A percentile compares a stretch with the other conserved stretches of the same genome.
phyloP scores from a whole-genome alignment of 2,888 invertebrate species.

The Hecatera dysodea region DNA sequence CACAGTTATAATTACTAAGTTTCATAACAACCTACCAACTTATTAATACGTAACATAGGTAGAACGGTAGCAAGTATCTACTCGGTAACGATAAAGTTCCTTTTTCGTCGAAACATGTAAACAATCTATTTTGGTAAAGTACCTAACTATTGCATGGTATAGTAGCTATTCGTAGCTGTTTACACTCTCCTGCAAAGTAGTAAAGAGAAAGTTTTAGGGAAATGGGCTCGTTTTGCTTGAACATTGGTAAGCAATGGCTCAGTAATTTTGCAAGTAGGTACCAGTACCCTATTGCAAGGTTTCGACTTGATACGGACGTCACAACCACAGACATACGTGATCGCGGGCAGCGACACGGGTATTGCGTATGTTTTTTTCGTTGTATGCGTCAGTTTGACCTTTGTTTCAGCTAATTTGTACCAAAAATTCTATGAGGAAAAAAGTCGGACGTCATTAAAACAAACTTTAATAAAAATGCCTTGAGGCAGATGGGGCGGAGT shows the following conservation, averaged over 20 bases:
- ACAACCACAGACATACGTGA: slow-evolving; percentile 49
- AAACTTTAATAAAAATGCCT: neutral
- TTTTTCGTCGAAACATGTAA: slow-evolving; percentile 29
- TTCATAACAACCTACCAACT: slow-evolving; percentile 54
- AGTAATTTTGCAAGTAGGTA: slow-evolving; percentile 45
- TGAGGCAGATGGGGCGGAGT: neutral
- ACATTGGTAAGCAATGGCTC: slow-evolving; percentile 7
- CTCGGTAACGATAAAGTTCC: neutral
- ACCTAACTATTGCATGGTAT: neutral
- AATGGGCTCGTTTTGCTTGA: slow-evolving; percentile 32
- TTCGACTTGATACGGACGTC: slow-evolving; percentile 26
- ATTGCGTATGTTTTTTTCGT: slow-evolving; percentile 30
- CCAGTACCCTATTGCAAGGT: slow-evolving; percentile 16
- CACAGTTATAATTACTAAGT: slow-evolving; percentile 28
- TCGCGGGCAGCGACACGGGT: neutral
- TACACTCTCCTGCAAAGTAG: slow-evolving; percentile 22
- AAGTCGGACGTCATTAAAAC: neutral
- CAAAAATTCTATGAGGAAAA: neutral
- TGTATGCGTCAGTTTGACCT: slow-evolving; percentile 16
- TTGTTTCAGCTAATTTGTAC: neutral
- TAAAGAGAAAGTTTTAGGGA: slow-evolving; percentile 53
- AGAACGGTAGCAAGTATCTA: neutral
- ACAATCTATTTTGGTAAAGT: slow-evolving; percentile 23
- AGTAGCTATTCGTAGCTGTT: slow-evolving; percentile 17
- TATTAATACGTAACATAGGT: slow-evolving; percentile 30